phyloP scores from a whole-genome alignment of 2,888 invertebrate species.

The Pterobdella sp. region DNA sequence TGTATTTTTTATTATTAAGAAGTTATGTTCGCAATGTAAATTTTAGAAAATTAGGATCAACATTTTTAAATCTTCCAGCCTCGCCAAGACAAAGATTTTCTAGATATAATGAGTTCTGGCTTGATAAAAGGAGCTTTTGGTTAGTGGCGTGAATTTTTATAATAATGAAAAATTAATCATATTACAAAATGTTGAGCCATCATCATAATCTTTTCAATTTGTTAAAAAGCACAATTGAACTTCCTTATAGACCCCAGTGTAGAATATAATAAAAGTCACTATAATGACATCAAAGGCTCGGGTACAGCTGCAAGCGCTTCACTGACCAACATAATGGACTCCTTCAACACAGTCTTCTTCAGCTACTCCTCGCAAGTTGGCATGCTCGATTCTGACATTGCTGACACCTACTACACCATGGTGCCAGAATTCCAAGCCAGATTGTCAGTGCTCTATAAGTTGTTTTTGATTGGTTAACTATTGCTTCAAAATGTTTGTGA shows the following conservation, averaged over 20 bases:
- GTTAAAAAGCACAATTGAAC: too few species aligned
- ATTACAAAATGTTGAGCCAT: too few species aligned
- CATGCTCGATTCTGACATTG: neutral
- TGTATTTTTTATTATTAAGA: too few species aligned
- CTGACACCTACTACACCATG: constrained; percentile 1
- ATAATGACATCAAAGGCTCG: neutral
- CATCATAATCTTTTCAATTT: too few species aligned
- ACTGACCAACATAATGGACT: neutral
- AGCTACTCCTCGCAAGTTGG: neutral
- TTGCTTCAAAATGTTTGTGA: neutral
- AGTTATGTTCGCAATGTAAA: too few species aligned
- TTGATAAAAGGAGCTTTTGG: neutral
- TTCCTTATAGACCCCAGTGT: too few species aligned
- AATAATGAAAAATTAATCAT: too few species aligned
- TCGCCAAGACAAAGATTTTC: neutral
- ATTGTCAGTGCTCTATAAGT: neutral
- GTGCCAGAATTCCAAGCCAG: neutral
- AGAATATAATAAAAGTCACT: too few species aligned
- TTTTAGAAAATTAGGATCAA: constrained; percentile 18
- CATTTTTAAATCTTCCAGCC: neutral
- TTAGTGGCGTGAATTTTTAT: too few species aligned
- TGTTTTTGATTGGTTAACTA: neutral
- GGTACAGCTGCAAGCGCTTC: neutral
- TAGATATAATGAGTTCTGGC: neutral
- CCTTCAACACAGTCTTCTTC: constrained; percentile 18